Conservation (phyloP, 2,888 invertebrate genomes). For the Lobophora halterata region DNA sequence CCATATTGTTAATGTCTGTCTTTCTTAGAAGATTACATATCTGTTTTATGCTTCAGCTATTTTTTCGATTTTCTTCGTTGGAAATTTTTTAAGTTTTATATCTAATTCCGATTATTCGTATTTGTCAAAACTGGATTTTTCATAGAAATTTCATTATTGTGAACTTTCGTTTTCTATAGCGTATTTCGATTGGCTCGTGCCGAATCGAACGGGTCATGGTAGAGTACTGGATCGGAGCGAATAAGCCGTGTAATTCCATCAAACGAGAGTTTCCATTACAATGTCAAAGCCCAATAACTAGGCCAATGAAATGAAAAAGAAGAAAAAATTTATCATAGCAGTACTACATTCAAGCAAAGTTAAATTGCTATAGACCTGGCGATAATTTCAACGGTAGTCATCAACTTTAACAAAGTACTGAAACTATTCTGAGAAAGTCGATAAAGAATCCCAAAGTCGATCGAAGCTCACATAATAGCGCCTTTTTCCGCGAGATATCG, state of each 20-base stretch:
- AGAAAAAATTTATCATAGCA: too few species aligned
- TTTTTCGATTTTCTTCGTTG: too few species aligned
- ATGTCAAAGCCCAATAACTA: constrained; percentile 31
- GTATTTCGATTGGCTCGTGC: constrained; percentile 43
- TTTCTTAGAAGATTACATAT: too few species aligned
- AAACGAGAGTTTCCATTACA: constrained; percentile 47
- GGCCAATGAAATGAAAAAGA: constrained; percentile 31
- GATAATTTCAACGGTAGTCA: too few species aligned
- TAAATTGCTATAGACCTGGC: too few species aligned
- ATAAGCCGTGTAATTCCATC: constrained; percentile 63
- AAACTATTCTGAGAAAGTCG: constrained; percentile 6
- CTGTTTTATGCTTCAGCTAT: too few species aligned
- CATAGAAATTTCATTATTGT: constrained; percentile 6
- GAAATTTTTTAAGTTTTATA: not conserved
- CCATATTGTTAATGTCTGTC: too few species aligned
- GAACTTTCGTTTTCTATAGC: constrained; percentile 43
- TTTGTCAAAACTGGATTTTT: constrained; percentile 1
- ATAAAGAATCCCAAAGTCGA: constrained; percentile 27
- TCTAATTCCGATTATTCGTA: not conserved
- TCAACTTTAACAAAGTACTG: too few species aligned
- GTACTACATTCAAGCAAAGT: too few species aligned
- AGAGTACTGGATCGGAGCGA: constrained; percentile 51
- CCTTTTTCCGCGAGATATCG: constrained; percentile 55
- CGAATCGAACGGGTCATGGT: constrained; percentile 50
- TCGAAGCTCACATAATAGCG: constrained; percentile 42